Conservation (phyloP, 2,797 vertebrate genomes). For the Epinephelus awoara region DNA sequence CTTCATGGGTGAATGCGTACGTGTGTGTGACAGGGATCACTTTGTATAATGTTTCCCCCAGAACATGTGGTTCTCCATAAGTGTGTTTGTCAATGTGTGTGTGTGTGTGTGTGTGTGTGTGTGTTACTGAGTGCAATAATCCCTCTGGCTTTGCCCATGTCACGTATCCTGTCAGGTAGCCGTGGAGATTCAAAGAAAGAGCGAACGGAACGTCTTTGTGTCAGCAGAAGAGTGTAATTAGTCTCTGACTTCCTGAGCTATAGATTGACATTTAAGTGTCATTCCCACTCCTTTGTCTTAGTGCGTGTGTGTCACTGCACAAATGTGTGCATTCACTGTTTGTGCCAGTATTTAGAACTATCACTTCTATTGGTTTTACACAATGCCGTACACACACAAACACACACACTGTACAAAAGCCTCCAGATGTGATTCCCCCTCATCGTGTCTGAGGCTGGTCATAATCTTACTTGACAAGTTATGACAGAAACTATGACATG, state of each 20-base stretch:
- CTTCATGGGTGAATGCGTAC: not conserved
- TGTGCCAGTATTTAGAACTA: not conserved
- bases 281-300: slow-evolving; percentile 29
- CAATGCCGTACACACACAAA: slow-evolving; percentile 12
- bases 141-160: slow-evolving; percentile 65
- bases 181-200: slow-evolving; percentile 65
- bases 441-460: slow-evolving; percentile 39
- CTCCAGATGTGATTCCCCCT: slow-evolving; percentile 5
- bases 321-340: not conserved
- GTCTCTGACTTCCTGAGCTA: slow-evolving; percentile 63
- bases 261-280: slow-evolving; percentile 74
- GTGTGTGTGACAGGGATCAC: slow-evolving; percentile 11
- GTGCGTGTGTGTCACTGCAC: slow-evolving; percentile 3
- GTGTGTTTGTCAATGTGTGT: not conserved
- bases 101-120: no score
- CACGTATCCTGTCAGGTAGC: slow-evolving; percentile 76
- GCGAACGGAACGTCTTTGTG: slow-evolving; percentile 71
- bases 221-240: slow-evolving; percentile 75
- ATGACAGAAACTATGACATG: slow-evolving; percentile 63
- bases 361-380: slow-evolving; percentile 5
- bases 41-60: slow-evolving; percentile 8
- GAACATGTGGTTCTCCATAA: not conserved
- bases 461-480: slow-evolving; percentile 70
- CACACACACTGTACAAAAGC: slow-evolving; percentile 30
- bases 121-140: slow-evolving; percentile 56